Evolutionary conservation across 2,888 invertebrate species (phyloP).

Genomic region (Hartigia nigra): DNA sequence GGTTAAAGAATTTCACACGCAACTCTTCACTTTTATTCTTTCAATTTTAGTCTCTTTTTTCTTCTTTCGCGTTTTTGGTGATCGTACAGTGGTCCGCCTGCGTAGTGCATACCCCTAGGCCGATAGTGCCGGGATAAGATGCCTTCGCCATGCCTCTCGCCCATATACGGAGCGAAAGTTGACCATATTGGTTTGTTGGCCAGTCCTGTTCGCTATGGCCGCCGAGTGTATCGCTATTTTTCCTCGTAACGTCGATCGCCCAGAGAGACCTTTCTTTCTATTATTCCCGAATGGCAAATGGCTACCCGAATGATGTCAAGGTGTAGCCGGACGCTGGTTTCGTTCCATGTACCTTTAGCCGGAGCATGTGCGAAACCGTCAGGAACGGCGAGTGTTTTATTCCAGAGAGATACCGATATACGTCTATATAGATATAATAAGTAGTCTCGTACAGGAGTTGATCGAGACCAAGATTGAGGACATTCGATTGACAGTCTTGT

Average conservation of each 20-base stretch:
- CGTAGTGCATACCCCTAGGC: slow-evolving; percentile 6
- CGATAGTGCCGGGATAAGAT: slow-evolving; percentile 10
- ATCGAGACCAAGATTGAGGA: neutral
- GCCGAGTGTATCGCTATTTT: slow-evolving; percentile 5
- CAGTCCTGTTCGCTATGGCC: slow-evolving; percentile 1
- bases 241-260: slow-evolving; percentile 1
- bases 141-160: slow-evolving; percentile 45
- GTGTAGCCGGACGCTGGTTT: neutral
- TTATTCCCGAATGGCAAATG: slow-evolving; percentile 2
- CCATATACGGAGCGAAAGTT: slow-evolving; percentile 66
- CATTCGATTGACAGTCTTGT: neutral
- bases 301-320: slow-evolving; percentile 2
- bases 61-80: neutral
- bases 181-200: slow-evolving; percentile 48
- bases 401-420: neutral
- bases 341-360: neutral
- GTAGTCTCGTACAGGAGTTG: neutral
- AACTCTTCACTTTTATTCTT: neutral
- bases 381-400: slow-evolving; percentile 1
- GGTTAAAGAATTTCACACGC: neutral
- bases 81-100: neutral
- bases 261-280: slow-evolving; percentile 5
- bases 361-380: neutral
- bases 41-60: neutral
- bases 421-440: neutral